Percentiles rank a stretch among this genome's conserved stretches.
Evolutionary conservation across 2,888 invertebrate species (phyloP).

Genomic region (Mesorhabditis belari): DNA sequence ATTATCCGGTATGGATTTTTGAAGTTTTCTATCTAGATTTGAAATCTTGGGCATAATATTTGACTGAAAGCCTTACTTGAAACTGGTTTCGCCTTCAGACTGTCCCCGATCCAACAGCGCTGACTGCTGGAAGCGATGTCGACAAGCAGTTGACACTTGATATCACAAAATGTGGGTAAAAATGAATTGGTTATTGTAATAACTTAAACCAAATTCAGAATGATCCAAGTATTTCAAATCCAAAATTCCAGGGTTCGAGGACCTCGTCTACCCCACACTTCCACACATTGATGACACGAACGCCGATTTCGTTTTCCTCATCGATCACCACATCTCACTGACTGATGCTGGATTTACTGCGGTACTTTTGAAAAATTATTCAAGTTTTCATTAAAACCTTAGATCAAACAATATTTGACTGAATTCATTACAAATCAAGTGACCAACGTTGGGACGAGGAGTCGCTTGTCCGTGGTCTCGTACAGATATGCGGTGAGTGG

Average conservation of each 20-base stretch:
- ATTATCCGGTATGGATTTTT: not conserved
- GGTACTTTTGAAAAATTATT: not conserved
- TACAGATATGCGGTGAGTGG: not conserved
- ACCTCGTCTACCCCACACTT: not conserved
- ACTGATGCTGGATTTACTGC: not conserved
- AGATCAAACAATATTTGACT: not conserved
- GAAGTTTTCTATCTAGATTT: not conserved
- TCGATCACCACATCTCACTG: not conserved
- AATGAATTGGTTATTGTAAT: not conserved
- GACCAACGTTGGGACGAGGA: not conserved
- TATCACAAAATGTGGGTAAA: not conserved
- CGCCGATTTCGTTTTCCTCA: not conserved
- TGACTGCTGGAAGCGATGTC: not conserved
- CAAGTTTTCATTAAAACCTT: not conserved
- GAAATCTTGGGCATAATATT: not conserved
- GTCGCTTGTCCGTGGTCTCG: not conserved
- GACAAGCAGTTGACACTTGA: not conserved
- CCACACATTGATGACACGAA: not conserved
- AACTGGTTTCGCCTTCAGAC: not conserved
- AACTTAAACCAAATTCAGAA: too few relatives aligned
- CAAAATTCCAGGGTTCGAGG: not conserved
- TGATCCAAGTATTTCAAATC: too few relatives aligned
- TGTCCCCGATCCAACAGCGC: not conserved
- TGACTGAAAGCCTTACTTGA: not conserved
- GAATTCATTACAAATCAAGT: not conserved